A percentile compares a stretch with the other conserved stretches of the same genome.
Evolutionary conservation across 1,140 invertebrate genomes (phyloP).

Genomic region (Bombus sibiricus): DNA sequence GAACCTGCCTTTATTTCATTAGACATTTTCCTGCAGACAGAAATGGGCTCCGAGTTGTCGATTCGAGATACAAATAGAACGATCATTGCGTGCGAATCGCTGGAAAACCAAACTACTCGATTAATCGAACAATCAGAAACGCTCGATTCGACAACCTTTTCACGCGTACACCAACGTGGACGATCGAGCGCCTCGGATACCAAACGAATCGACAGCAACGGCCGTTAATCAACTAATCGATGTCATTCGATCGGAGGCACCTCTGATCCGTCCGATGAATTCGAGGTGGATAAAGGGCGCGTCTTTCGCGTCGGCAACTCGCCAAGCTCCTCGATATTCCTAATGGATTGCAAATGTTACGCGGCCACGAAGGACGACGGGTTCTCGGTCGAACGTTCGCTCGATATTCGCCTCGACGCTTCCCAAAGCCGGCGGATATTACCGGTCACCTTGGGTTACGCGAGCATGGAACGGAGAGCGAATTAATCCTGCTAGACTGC

Average conservation of each 20-base stretch:
- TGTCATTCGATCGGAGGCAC: too few relatives aligned
- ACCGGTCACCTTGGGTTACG: slow-evolving; percentile 8
- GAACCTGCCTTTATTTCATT: neutral
- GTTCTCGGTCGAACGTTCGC: neutral
- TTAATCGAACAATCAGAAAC: neutral
- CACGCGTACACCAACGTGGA: neutral
- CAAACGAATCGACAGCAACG: too few relatives aligned
- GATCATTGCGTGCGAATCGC: neutral
- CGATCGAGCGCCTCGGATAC: neutral
- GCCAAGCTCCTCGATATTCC: neutral
- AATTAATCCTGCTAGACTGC: slow-evolving; percentile 22
- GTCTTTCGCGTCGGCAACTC: neutral
- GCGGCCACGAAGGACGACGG: neutral
- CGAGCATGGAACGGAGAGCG: neutral
- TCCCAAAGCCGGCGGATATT: neutral
- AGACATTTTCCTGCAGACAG: neutral
- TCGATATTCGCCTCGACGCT: slow-evolving; percentile 1
- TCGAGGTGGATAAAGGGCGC: neutral
- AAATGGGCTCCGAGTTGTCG: neutral
- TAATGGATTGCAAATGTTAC: slow-evolving; percentile 34
- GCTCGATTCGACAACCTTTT: neutral
- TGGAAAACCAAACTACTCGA: neutral
- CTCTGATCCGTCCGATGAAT: neutral
- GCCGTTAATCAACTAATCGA: too few relatives aligned
- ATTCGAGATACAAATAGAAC: neutral